These are phyloP conservation scores for Tetramorium parvispinum DNA, from an alignment of 1,140 invertebrate species.

Conservation along the genomic window DNA sequence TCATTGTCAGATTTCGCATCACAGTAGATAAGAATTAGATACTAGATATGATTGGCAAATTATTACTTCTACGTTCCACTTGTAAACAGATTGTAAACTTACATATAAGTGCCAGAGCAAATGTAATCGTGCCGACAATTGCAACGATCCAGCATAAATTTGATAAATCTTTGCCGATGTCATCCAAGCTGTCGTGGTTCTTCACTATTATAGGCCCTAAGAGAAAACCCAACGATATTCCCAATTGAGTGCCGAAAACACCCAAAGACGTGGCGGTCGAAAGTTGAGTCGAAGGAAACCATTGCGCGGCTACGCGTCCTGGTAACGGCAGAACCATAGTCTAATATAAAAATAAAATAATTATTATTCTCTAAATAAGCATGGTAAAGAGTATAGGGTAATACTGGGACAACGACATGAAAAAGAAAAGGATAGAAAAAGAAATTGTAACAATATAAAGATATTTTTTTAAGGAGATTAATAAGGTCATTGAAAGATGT, in stretches of 20 bases:
- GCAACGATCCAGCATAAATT: constrained; percentile 86
- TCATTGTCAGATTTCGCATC: not conserved
- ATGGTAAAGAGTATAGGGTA: not conserved
- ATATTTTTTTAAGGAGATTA: not conserved
- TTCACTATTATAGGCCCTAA: constrained; percentile 83
- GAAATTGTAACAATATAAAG: not conserved
- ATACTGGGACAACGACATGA: not conserved
- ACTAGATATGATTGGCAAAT: not conserved
- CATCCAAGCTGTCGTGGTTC: constrained; percentile 81
- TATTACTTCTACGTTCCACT: not conserved
- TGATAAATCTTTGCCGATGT: constrained; percentile 81
- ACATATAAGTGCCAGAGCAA: constrained; percentile 88
- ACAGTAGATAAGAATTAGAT: not conserved
- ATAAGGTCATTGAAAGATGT: constrained; percentile 33
- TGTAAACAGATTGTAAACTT: constrained; percentile 73
- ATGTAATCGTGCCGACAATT: constrained; percentile 86
- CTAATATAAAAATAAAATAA: constrained; percentile 62
- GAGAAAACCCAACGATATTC: constrained; percentile 83
- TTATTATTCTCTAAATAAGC: not conserved
- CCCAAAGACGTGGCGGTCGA: constrained; percentile 91
- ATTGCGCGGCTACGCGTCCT: constrained; percentile 89
- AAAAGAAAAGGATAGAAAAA: not conserved
- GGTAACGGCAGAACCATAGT: constrained; percentile 90
- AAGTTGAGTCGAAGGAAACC: constrained; percentile 88
- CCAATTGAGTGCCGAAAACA: constrained; percentile 92